Evolutionary conservation across 2,888 invertebrate genomes (phyloP).

Genomic region (Panopea generosa): DNA sequence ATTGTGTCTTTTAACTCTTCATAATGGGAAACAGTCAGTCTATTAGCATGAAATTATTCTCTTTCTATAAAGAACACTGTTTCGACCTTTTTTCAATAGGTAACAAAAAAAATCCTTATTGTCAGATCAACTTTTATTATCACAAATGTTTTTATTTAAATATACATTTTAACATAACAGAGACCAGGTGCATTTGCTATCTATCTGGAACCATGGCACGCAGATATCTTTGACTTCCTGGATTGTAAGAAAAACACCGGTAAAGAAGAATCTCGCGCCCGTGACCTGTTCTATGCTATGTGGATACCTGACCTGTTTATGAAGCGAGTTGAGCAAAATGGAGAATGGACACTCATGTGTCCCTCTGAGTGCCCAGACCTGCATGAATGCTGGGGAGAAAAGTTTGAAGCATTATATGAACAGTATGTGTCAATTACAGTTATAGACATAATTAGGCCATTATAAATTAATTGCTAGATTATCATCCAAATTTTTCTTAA

Average conservation of each 20-base stretch:
- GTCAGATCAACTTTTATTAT: no score
- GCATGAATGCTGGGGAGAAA: conserved; percentile 96
- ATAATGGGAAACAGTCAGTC: no score
- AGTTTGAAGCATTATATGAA: conserved; percentile 95
- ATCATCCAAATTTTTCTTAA: no score
- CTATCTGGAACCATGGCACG: conserved; percentile 99
- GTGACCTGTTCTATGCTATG: conserved; percentile 97
- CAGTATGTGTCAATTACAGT: no score
- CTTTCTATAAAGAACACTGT: no score
- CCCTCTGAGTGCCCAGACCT: conserved; percentile 97
- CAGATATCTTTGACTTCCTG: conserved; percentile 97
- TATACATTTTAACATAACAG: conserved; percentile 78
- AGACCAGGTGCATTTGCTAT: conserved; percentile 99
- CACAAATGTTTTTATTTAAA: no score
- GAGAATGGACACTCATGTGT: conserved; percentile 98
- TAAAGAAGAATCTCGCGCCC: conserved; percentile 96
- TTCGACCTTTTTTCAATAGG: no score
- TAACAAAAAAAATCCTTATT: no score
- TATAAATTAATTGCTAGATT: no score
- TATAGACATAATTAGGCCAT: no score
- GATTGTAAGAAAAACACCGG: conserved; percentile 97
- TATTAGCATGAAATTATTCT: no score
- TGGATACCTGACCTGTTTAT: conserved; percentile 99
- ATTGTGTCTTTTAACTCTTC: no score
- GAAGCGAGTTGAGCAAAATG: conserved; percentile 93